Conservation (phyloP, 2,113 vertebrate species). For the Coreoperca whiteheadi region DNA sequence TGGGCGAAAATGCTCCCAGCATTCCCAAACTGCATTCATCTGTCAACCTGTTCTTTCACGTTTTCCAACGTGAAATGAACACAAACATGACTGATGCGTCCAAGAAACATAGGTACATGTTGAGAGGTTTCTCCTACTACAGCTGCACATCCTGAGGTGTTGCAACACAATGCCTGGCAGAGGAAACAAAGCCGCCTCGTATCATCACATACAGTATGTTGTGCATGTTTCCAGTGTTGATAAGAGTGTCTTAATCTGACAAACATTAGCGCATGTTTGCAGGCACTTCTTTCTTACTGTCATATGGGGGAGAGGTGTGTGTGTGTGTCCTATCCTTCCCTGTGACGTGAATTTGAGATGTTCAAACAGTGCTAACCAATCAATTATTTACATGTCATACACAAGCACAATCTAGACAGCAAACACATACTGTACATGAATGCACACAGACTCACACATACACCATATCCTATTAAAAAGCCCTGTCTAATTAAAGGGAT, state of each 20-base stretch:
- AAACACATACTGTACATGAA: conserved; percentile 28
- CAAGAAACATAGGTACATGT: conserved; percentile 14
- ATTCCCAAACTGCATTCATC: neutral
- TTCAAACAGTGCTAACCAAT: conserved; percentile 49
- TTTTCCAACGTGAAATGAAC: conserved; percentile 6
- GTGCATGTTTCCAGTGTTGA: conserved; percentile 9
- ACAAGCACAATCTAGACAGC: conserved; percentile 10
- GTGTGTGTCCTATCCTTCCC: neutral
- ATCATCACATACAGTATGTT: neutral
- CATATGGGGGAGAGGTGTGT: conserved; percentile 8
- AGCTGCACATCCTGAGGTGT: conserved; percentile 33
- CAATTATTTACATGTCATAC: conserved; percentile 55
- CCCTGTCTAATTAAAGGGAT: conserved; percentile 31
- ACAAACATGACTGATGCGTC: conserved; percentile 19
- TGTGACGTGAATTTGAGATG: conserved; percentile 51
- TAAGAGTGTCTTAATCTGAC: neutral
- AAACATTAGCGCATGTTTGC: conserved; percentile 18
- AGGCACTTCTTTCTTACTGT: no score
- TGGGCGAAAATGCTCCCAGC: neutral
- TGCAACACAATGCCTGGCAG: conserved; percentile 28
- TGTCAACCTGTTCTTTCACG: neutral
- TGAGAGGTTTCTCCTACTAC: conserved; percentile 24
- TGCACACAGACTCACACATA: neutral
- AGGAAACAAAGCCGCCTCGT: neutral
- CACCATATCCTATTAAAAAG: conserved; percentile 12